Conservation (phyloP, 2,113 vertebrate species). For the Urocolius indicus region DNA sequence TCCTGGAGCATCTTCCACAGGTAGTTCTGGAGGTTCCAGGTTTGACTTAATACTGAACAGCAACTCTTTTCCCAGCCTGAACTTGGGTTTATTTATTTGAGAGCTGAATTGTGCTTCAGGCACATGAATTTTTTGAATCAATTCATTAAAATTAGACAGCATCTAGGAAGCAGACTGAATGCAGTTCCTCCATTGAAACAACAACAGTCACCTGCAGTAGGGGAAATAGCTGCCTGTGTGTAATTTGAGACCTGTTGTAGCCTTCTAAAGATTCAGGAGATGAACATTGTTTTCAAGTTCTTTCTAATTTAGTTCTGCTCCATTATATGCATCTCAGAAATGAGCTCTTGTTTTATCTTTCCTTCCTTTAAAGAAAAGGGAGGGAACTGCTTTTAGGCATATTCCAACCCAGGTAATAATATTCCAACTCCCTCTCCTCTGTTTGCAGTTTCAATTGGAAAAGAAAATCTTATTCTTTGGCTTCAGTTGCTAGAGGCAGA, state of each 20-base stretch:
- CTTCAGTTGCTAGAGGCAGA: not conserved
- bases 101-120: not conserved
- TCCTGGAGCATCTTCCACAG: not conserved
- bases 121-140: not conserved
- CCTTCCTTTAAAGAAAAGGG: not conserved
- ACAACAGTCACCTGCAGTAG: not conserved
- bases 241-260: not conserved
- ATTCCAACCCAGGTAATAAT: not conserved
- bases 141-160: not conserved
- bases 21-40: rapidly evolving
- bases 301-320: not conserved
- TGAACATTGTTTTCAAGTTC: not conserved
- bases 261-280: not conserved
- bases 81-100: not conserved
- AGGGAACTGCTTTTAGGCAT: not conserved
- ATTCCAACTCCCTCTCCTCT: not conserved
- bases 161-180: not conserved
- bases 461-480: not conserved
- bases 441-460: not conserved
- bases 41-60: not conserved
- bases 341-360: not conserved
- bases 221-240: not conserved
- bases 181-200: not conserved
- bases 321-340: not conserved
- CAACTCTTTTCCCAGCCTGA: not conserved